Evolutionary conservation across 2,888 invertebrate species (phyloP).

Genomic region (Nomada goodeniana): DNA sequence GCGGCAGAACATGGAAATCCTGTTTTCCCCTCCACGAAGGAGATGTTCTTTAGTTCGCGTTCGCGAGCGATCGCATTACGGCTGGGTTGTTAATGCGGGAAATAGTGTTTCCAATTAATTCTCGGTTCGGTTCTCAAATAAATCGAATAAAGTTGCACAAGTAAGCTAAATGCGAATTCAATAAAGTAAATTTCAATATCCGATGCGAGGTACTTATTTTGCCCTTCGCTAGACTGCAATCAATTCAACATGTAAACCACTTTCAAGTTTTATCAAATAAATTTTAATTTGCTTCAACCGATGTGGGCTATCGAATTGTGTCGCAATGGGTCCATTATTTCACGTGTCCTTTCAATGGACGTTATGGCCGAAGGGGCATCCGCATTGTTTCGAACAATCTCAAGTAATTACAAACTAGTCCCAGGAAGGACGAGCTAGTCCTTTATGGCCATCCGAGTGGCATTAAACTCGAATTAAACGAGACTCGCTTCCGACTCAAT

Average conservation of each 20-base stretch:
- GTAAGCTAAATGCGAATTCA: too few species aligned
- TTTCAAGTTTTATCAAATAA: not conserved
- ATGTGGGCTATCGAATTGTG: not conserved
- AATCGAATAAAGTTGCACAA: too few species aligned
- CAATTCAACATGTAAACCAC: not conserved
- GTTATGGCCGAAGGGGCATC: not conserved
- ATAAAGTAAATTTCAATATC: too few species aligned
- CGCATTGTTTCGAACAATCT: conserved; percentile 37
- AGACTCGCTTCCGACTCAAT: conserved; percentile 8
- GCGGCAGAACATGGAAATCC: too few species aligned
- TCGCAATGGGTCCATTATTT: conserved; percentile 15
- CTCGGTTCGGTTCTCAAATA: too few species aligned
- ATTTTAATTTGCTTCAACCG: not conserved
- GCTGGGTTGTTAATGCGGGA: too few species aligned
- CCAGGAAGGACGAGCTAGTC: conserved; percentile 9
- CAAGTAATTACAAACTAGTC: conserved; percentile 50
- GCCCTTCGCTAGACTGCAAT: not conserved
- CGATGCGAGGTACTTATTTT: not conserved
- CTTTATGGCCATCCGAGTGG: conserved; percentile 34
- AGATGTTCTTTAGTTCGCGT: too few species aligned
- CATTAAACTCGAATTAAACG: conserved; percentile 34
- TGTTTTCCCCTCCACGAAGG: too few species aligned
- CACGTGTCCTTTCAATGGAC: conserved; percentile 30
- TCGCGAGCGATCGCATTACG: too few species aligned
- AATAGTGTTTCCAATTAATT: too few species aligned